phyloP scores from a whole-genome alignment of 2,113 vertebrate species.

The Crocuta crocuta region DNA sequence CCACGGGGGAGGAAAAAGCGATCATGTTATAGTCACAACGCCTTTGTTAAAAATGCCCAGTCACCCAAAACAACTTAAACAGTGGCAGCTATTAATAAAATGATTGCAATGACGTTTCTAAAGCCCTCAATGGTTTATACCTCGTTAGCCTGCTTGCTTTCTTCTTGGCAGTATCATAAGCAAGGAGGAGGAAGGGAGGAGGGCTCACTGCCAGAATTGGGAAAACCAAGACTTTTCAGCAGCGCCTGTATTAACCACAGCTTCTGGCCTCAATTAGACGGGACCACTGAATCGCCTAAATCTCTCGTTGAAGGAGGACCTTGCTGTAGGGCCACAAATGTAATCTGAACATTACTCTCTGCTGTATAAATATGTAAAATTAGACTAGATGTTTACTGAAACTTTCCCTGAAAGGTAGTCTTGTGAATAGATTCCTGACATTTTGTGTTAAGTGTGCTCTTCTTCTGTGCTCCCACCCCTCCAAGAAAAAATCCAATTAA shows the following conservation, averaged over 20 bases:
- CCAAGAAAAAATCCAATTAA: background rate
- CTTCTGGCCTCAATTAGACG: background rate
- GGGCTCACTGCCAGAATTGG: background rate
- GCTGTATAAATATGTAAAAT: background rate
- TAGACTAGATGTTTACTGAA: background rate
- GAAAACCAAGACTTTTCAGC: background rate
- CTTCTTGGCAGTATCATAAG: background rate
- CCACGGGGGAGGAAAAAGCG: background rate
- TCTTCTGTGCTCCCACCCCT: background rate
- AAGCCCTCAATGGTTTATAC: background rate
- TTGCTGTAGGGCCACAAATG: background rate
- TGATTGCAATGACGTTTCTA: background rate
- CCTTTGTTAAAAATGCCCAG: background rate
- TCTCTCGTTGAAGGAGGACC: background rate
- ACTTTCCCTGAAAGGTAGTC: background rate
- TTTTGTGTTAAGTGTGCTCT: slow-evolving; percentile 27
- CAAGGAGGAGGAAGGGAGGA: background rate
- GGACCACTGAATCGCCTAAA: background rate
- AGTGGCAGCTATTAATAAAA: background rate
- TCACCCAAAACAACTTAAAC: background rate
- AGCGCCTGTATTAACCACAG: background rate
- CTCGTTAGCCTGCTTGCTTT: background rate
- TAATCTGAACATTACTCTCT: background rate
- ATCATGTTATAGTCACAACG: background rate
- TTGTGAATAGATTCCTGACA: background rate